Evolutionary conservation across 1,140 invertebrate species (phyloP).

Genomic region (Achroia grisella): DNA sequence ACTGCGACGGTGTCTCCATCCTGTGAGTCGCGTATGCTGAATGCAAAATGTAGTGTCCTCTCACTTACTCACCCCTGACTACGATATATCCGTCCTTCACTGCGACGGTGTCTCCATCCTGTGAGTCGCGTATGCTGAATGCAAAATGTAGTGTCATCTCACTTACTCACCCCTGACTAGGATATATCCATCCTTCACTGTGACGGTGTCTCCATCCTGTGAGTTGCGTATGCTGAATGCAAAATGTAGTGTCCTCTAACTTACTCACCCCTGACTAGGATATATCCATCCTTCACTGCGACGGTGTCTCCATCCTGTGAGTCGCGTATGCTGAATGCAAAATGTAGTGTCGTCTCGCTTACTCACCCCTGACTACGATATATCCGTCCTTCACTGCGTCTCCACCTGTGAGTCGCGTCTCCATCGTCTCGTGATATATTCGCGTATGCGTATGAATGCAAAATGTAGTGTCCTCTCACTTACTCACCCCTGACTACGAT

Average conservation of each 20-base stretch:
- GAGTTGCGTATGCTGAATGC: slow-evolving; percentile 94
- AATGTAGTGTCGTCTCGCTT: no score
- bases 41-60: no score
- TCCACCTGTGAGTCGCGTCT: slow-evolving; percentile 65
- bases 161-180: slow-evolving; percentile 81
- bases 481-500: slow-evolving; percentile 82
- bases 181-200: slow-evolving; percentile 76
- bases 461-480: no score
- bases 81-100: slow-evolving; percentile 77
- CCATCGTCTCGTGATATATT: slow-evolving; percentile 77
- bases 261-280: slow-evolving; percentile 82
- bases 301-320: slow-evolving; percentile 78
- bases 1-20: slow-evolving; percentile 74
- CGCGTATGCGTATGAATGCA: no score
- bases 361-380: slow-evolving; percentile 81
- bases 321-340: slow-evolving; percentile 91
- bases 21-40: slow-evolving; percentile 88
- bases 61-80: slow-evolving; percentile 81
- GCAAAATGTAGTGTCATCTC: no score
- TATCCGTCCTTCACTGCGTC: slow-evolving; percentile 75
- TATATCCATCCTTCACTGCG: slow-evolving; percentile 73
- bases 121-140: slow-evolving; percentile 91
- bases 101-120: slow-evolving; percentile 73
- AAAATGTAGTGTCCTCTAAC: no score
- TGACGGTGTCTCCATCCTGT: slow-evolving; percentile 72